A percentile compares a stretch with the other conserved stretches of the same genome.
phyloP scores from a whole-genome alignment of 2,113 vertebrate species.

The Panthera tigris region DNA sequence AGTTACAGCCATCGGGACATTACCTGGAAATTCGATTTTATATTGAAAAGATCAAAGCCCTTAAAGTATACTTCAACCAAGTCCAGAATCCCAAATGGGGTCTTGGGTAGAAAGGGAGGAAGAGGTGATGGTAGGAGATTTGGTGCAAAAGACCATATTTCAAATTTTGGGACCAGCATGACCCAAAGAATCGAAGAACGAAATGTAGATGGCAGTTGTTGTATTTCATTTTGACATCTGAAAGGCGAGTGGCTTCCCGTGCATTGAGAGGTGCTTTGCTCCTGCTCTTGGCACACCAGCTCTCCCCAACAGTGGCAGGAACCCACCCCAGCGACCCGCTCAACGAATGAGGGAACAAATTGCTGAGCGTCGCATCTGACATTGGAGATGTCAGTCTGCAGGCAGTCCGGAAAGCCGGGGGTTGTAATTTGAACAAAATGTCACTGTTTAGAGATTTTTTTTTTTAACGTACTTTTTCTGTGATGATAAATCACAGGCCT shows the following conservation, averaged over 20 bases:
- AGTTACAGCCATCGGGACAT: not conserved
- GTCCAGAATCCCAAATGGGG: not conserved
- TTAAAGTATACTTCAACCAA: not conserved
- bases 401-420: constrained; percentile 11
- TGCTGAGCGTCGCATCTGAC: not conserved
- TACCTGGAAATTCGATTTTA: not conserved
- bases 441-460: constrained; percentile 52
- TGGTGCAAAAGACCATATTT: not conserved
- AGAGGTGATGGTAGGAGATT: not conserved
- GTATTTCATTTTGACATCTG: not conserved
- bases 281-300: not conserved
- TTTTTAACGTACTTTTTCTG: constrained; percentile 53
- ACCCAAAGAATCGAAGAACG: not conserved
- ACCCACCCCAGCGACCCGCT: not conserved
- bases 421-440: constrained; percentile 69
- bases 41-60: not conserved
- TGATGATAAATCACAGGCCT: constrained; percentile 66
- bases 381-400: constrained; percentile 18
- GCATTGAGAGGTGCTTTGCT: not conserved
- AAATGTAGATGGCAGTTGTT: not conserved
- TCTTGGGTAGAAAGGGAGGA: not conserved
- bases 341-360: not conserved
- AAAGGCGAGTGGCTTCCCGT: not conserved
- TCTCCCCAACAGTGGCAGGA: not conserved
- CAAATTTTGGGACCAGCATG: not conserved